Evolutionary conservation across 1,140 invertebrate species (phyloP), one percentile per base, ranked within the genome.

Genomic region (Euschistus heros): DNA sequence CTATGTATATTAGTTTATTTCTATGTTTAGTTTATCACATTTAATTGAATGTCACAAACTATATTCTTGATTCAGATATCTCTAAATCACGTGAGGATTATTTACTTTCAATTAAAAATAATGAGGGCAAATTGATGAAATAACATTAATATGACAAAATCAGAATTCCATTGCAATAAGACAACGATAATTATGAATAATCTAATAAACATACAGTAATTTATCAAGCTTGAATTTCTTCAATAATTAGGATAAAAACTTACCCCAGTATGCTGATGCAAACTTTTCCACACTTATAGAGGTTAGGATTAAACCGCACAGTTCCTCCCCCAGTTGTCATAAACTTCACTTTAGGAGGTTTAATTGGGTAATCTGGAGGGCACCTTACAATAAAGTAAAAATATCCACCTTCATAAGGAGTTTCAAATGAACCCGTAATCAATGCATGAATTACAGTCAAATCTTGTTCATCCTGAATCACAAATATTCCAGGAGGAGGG

Each of bases 361-460:
- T 68, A 30, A 81, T 75, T 0, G 80, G 80, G 67, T 82, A 83
- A 71, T 83, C 79, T 22, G 79, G 76, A 18, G 80, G 80, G 69
- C 79, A 82, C 3, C 80, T 74, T 5, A 84, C 75, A 26, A 82
- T 68, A 69, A 83, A 83, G 69, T 83, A 82, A 71, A 84, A 84
- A 70, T 82, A 83, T 61, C 82, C 82, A 27, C 84, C 83, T 71
- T 84, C 81, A 69, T 86, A 86, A 8, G 84, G 84, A 22, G 84
- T 86, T 67, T 83, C 82, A 73, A 81, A 80, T 10, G 82, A 80
- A 22, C 84, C 84, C 37, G 79, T 81, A 33, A 86, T 82, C 15
- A 86, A 71, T 2, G 82, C 82, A 75, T 85, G 80, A 59, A 85
- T 72, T 18, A 73, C 74, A 22, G 79, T 81, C 57, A 82, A 74